Percentiles rank a stretch among this genome's conserved stretches.
Evolutionary conservation across 2,888 invertebrate species (phyloP).

Genomic region (Tipula lateralis): DNA sequence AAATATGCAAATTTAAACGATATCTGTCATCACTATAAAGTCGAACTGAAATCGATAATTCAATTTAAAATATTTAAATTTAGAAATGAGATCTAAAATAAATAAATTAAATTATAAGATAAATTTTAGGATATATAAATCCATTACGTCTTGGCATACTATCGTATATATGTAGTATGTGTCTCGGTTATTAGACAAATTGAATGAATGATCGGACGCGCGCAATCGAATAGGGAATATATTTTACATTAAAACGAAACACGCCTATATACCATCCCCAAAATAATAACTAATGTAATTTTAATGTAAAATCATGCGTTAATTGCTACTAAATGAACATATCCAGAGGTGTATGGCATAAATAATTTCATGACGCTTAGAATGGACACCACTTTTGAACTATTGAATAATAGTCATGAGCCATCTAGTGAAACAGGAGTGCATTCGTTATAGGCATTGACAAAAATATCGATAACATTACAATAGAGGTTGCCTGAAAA

Average conservation of each 20-base stretch:
- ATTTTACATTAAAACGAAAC: neutral
- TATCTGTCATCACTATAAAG: neutral
- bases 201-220: neutral
- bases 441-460: no score
- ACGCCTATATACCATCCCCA: neutral
- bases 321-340: neutral
- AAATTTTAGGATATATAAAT: neutral
- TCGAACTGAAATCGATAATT: neutral
- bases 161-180: neutral
- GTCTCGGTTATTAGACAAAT: neutral
- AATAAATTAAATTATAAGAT: neutral
- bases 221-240: neutral
- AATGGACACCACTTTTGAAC: no score
- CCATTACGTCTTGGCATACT: neutral
- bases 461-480: no score
- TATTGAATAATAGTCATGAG: no score
- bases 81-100: neutral
- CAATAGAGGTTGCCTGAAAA: no score
- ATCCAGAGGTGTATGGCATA: neutral
- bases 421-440: no score
- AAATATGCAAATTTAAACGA: neutral
- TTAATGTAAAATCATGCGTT: neutral
- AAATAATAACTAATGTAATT: neutral
- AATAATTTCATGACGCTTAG: no score
- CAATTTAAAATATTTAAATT: neutral